phyloP scores from a whole-genome alignment of 2,888 invertebrate genomes.

The Candidula unifasciata region DNA sequence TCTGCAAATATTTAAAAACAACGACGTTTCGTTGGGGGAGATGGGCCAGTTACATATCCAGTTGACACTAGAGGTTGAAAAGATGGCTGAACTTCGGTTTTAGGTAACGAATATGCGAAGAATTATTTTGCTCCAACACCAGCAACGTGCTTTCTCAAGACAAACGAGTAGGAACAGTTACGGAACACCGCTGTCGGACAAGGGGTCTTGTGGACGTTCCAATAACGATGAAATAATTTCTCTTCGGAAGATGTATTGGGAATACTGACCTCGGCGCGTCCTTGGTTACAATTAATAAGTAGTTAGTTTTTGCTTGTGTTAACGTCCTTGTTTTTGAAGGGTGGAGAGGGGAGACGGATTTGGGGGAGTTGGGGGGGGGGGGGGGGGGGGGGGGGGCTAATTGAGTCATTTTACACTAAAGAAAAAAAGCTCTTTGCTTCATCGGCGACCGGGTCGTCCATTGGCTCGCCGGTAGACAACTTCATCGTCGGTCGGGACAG shows the following conservation, averaged over 20 bases:
- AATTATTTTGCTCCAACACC: conserved; percentile 15
- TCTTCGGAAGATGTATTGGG: background rate
- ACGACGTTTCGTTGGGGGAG: too few relatives aligned
- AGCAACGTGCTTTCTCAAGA: background rate
- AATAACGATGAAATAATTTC: conserved; percentile 34
- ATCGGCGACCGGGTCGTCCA: too few relatives aligned
- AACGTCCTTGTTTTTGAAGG: too few relatives aligned
- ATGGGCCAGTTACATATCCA: background rate
- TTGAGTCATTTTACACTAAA: too few relatives aligned
- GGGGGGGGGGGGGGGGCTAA: too few relatives aligned
- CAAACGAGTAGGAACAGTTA: background rate
- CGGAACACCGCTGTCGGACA: background rate
- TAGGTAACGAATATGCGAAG: background rate
- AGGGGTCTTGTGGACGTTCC: background rate
- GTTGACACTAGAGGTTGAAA: background rate
- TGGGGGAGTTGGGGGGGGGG: too few relatives aligned
- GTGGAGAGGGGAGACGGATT: too few relatives aligned
- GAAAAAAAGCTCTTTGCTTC: too few relatives aligned
- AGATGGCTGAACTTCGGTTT: background rate
- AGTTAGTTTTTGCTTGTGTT: too few relatives aligned
- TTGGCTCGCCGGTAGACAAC: too few relatives aligned
- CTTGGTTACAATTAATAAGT: background rate
- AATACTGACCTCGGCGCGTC: background rate
- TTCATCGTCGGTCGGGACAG: too few relatives aligned
- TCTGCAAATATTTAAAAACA: too few relatives aligned